These are phyloP conservation scores for Muscicapa adusta DNA, from an alignment of 2,113 vertebrate species.

Conservation along the genomic window DNA sequence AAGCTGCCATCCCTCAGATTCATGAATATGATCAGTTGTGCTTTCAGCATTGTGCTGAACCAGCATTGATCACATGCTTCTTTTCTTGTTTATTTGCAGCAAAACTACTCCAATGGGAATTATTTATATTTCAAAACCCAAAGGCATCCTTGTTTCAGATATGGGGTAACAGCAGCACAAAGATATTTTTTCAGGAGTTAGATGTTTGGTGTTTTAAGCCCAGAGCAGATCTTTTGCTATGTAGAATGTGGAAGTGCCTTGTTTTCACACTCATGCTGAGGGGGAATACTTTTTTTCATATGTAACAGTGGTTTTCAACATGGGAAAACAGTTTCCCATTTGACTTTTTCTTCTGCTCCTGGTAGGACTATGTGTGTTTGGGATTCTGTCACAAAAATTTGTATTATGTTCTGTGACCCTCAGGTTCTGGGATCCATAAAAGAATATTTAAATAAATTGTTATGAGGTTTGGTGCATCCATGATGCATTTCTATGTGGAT, in stretches of 20 bases:
- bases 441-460: neutral
- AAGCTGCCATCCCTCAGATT: neutral
- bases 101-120: neutral
- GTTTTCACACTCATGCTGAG: neutral
- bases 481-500: neutral
- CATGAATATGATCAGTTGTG: neutral
- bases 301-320: neutral
- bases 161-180: neutral
- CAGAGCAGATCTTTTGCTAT: neutral
- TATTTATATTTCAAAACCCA: neutral
- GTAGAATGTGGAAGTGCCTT: neutral
- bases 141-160: neutral
- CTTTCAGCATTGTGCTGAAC: neutral
- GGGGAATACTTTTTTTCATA: neutral
- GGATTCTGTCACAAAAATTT: neutral
- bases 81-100: neutral
- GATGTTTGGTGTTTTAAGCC: neutral
- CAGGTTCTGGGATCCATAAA: neutral
- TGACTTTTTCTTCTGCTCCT: neutral
- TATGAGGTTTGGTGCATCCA: neutral
- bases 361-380: neutral
- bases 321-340: neutral
- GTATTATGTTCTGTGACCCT: neutral
- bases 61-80: accelerated
- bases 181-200: neutral